phyloP scores from a whole-genome alignment of 2,113 vertebrate genomes.

The Ochotona curzoniae region DNA sequence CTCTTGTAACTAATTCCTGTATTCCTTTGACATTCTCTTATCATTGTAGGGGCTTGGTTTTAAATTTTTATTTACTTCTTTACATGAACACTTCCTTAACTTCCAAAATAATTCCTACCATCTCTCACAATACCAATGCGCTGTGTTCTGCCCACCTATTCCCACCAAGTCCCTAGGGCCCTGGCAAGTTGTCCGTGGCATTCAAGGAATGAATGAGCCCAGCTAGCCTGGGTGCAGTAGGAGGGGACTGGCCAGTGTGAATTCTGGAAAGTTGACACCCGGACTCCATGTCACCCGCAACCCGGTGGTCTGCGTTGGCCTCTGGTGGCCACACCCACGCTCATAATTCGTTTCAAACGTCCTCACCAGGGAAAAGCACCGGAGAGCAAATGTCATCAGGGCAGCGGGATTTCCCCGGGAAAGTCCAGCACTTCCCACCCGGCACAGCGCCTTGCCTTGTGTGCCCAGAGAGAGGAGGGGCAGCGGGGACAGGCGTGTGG shows the following conservation, averaged over 20 bases:
- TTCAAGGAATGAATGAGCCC: not conserved
- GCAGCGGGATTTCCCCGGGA: constrained; percentile 44
- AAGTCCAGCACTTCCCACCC: not conserved
- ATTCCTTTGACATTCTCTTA: not conserved
- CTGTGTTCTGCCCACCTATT: not conserved
- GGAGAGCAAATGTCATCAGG: not conserved
- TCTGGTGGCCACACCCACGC: not conserved
- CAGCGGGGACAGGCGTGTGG: no score
- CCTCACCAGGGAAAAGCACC: not conserved
- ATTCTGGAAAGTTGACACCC: not conserved
- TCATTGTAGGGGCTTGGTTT: not conserved
- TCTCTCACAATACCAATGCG: accelerated
- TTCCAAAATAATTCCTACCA: not conserved
- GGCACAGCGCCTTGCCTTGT: accelerated
- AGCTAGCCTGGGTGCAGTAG: not conserved
- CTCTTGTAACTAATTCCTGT: not conserved
- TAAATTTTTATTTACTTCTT: no score
- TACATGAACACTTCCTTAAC: not conserved
- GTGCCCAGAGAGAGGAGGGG: no score
- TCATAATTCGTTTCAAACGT: not conserved
- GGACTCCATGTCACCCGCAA: accelerated
- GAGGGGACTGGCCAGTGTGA: accelerated
- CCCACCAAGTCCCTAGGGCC: not conserved
- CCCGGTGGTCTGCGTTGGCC: not conserved
- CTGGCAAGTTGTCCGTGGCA: not conserved